Conservation (phyloP, 2,888 invertebrate genomes). For the Didymodactylos carnosus region DNA sequence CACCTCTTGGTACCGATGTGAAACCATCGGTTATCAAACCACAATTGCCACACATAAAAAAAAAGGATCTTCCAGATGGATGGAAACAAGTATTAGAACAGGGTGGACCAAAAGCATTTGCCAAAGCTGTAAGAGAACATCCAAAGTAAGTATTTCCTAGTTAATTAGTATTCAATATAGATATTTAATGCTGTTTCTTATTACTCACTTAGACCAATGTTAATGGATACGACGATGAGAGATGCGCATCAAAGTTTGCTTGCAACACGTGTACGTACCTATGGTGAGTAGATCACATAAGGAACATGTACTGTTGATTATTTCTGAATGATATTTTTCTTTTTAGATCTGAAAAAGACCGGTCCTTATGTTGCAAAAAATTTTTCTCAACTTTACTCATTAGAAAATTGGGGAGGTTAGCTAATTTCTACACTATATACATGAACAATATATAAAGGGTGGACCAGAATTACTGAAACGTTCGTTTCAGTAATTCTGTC, state of each 20-base stretch:
- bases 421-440: background rate
- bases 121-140: slow-evolving; percentile 67
- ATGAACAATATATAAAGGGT: too few relatives aligned
- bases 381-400: slow-evolving; percentile 60
- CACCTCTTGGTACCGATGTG: slow-evolving; percentile 67
- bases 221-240: slow-evolving; percentile 94
- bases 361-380: slow-evolving; percentile 85
- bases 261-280: slow-evolving; percentile 77
- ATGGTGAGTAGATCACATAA: too few relatives aligned
- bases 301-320: too few relatives aligned
- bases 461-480: too few relatives aligned
- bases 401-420: slow-evolving; percentile 86
- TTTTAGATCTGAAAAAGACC: slow-evolving; percentile 55
- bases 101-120: slow-evolving; percentile 82
- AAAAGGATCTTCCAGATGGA: slow-evolving; percentile 49
- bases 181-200: background rate
- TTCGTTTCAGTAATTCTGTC: too few relatives aligned
- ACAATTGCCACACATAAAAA: slow-evolving; percentile 43
- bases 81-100: slow-evolving; percentile 61
- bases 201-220: slow-evolving; percentile 35
- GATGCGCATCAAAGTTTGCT: slow-evolving; percentile 94
- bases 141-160: slow-evolving; percentile 22
- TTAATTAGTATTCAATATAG: too few relatives aligned
- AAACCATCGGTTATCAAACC: slow-evolving; percentile 68
- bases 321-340: too few relatives aligned